Conservation (phyloP, 2,797 vertebrate genomes). For the Hylomyscus alleni region DNA sequence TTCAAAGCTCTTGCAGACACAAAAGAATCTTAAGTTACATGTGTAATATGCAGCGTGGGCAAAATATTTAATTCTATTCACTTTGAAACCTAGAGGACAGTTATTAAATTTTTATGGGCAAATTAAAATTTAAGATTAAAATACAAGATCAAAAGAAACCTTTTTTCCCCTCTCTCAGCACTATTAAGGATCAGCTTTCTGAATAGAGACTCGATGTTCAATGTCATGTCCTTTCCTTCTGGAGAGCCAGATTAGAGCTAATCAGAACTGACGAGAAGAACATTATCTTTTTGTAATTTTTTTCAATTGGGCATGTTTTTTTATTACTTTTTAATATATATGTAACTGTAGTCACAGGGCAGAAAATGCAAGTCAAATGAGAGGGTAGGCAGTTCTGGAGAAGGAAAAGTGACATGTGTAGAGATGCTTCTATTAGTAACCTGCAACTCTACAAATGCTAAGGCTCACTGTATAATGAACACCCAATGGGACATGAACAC, state of each 20-base stretch:
- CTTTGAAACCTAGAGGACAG: slow-evolving; percentile 93
- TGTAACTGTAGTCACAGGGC: slow-evolving; percentile 71
- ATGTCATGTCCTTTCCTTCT: slow-evolving; percentile 86
- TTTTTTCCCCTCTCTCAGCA: slow-evolving; percentile 86
- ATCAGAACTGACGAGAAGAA: slow-evolving; percentile 85
- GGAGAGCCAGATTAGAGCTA: slow-evolving; percentile 86
- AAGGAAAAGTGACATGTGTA: not conserved
- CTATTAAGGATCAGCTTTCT: slow-evolving; percentile 90
- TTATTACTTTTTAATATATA: slow-evolving; percentile 86
- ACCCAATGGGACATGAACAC: not conserved
- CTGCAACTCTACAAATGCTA: not conserved
- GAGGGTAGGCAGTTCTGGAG: slow-evolving; percentile 57
- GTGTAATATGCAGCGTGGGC: slow-evolving; percentile 88
- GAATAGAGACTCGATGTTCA: slow-evolving; percentile 86
- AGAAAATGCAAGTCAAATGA: slow-evolving; percentile 77
- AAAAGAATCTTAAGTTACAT: slow-evolving; percentile 91
- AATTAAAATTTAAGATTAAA: slow-evolving; percentile 97
- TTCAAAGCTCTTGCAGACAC: slow-evolving; percentile 86
- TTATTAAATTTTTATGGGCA: slow-evolving; percentile 95
- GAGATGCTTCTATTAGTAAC: not conserved
- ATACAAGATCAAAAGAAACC: slow-evolving; percentile 94
- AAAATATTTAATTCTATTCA: slow-evolving; percentile 90
- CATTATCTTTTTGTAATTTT: slow-evolving; percentile 75
- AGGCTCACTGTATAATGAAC: not conserved
- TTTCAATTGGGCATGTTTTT: slow-evolving; percentile 72